Conservation (phyloP, 2,888 invertebrate species). For the Phyllotreta striolata region DNA sequence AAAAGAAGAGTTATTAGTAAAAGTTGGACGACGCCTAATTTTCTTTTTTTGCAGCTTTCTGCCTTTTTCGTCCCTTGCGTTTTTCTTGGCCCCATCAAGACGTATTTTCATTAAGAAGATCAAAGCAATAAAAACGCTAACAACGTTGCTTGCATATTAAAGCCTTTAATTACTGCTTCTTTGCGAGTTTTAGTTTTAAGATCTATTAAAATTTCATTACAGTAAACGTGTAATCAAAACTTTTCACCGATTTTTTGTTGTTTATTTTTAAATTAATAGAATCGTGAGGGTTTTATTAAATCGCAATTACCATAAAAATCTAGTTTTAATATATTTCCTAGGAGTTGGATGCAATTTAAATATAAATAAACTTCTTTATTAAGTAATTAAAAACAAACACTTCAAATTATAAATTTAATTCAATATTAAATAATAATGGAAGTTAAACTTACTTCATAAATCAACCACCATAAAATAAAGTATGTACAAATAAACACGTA, state of each 20-base stretch:
- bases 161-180: slow-evolving; percentile 37
- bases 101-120: slow-evolving; percentile 38
- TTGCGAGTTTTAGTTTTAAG: slow-evolving; percentile 31
- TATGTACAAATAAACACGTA: too few species aligned
- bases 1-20: slow-evolving; percentile 15
- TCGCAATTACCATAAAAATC: slow-evolving; percentile 4
- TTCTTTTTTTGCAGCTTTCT: slow-evolving; percentile 3
- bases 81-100: slow-evolving; percentile 28
- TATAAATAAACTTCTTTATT: too few species aligned
- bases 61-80: slow-evolving; percentile 21
- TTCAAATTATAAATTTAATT: too few species aligned
- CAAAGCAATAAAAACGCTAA: slow-evolving; percentile 38
- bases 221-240: slow-evolving; percentile 30
- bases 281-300: slow-evolving; percentile 14
- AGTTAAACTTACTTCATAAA: too few species aligned
- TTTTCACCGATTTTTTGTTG: slow-evolving; percentile 17
- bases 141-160: slow-evolving; percentile 38
- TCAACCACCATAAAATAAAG: too few species aligned
- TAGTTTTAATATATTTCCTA: not conserved
- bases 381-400: too few species aligned
- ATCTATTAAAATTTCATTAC: slow-evolving; percentile 36
- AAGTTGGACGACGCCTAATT: slow-evolving; percentile 26
- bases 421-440: too few species aligned
- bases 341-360: too few species aligned
- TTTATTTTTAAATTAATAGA: slow-evolving; percentile 23